Evolutionary conservation across 2,113 vertebrate species (phyloP), one percentile per base, ranked within the genome.

Genomic region (Polypterus bichir): DNA sequence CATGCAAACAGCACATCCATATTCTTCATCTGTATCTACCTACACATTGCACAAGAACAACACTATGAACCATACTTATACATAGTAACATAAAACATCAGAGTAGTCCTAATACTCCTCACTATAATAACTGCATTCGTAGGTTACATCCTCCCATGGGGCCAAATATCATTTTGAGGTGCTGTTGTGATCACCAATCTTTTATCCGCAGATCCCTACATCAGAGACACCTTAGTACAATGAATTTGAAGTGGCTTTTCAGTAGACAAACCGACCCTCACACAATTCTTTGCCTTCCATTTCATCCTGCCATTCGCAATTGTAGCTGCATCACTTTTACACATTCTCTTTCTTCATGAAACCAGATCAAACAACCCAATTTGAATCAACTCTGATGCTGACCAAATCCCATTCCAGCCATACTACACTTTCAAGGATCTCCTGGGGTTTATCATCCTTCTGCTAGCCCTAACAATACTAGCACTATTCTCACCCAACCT

Each of bases 121-220:
- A 5, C 62, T 0, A 77, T 74, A 62, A 65, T 62, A 5, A 68
- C 66, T 0, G 70, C 67, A 0, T 72, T 74, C 1, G 68, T 73
- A 1, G 76, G 73, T 0, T 76, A 79, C 0, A 65, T 77, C 0
- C 9, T 61, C 1, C 73, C 54, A 3, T 78, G 73, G 64, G 70
- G 74, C 0, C 68, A 79, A 59, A 75, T 78, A 64, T 74, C 68
- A 0, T 76, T 78, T n/a, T 78, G 71, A 67, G 74, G 69, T 0
- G 73, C 74, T 0, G 75, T 73, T 1, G 76, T 74, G 0, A 77
- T 78, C 1, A 76, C 74, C 0, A 75, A 74, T 27, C 61, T 76
- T 0, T 27, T 76, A 0, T 76, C 72, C 0, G 72, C 74, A 0
- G 47, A 69, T 0, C 74, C 68, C 0, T 73, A 71, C 3, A 54